Base-by-base conservation (phyloP, 2,113 vertebrate genomes). In the Aspiorhynchus laticeps region DNA sequence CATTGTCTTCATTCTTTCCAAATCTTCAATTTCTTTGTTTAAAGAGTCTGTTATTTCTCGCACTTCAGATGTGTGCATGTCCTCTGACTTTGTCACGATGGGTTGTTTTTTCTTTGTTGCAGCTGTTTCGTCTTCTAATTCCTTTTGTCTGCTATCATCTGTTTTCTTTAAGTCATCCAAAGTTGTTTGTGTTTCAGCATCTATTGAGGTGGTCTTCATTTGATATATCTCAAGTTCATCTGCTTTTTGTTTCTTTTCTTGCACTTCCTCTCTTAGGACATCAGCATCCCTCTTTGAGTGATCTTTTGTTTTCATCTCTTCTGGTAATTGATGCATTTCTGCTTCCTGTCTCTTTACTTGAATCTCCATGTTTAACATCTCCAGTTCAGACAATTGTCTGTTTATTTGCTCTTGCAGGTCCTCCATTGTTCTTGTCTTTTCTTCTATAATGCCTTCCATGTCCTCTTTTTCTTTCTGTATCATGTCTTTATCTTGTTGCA, bases 111-210 rank as follows among this genome's bases (percentile, higher is more conserved):
- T 46, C 6, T 24, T 46, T 48, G 5, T 43, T 46, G 75, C 28
- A 61, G 4, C 2, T 38, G 51, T 41, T 17, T 63, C 74, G 6
- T 73, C 61, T 17, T 80, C 51, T 74, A 21, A 10, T 28, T 63
- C 38, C 7, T 17, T 63, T 51, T 65, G 33, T 78, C 61, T 33
- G 10, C n/a, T 65, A 24, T 26, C 41, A 51, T 38, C 41, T 71
- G 0, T 48, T 85, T 75, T 56, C 14, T 36, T 31, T 12, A 67
- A 28, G 41, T 65, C 78, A 15, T 67, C 69, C 7, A 56, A 43
- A 82, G 26, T 46, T 9, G 73, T 86, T 71, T 86, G 88, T 6
- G 87, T 88, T 83, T 84, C 59, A 86, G 74, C 80, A 81, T 89
- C 53, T 38, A 1, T 46, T 75, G 17, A 59, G 15, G 38, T 74